Base-by-base conservation (phyloP, 2,113 vertebrate genomes). In the Pogona vitticeps region DNA sequence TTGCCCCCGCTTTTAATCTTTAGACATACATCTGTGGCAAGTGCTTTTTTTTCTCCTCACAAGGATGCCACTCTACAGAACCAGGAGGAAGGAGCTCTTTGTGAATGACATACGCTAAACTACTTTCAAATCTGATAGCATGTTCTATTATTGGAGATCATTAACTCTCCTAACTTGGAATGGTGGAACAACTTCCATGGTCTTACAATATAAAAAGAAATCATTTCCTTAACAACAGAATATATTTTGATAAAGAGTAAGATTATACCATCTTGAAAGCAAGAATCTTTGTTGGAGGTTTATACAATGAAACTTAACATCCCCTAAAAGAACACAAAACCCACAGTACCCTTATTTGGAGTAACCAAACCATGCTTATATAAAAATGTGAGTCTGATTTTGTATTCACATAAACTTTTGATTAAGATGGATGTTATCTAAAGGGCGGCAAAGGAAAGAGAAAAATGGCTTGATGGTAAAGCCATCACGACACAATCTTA, bases 71-170 rank as follows among this genome's bases (percentile, higher is more conserved):
- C 23, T 76, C 59, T 36, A 28, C 59, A 84, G 67, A 76, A 40
- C 56, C 42, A 13, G 73, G 20, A 28, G 33, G 18, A 46, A 68
- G 63, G 61, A 56, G 56, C 15, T 58, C 90, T 86, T 42, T 8
- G n/a, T 86, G 72, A 91, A 92, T 83, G 46, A 1, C 7, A 4
- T 88, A 68, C 46, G 91, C 15, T 83, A 58, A 31, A 82, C 26
- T 75, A 61, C 10, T 81, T 92, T 89, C 71, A 91, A 79, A 88
- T 93, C 63, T 79, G 80, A 91, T 93, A 90, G 31, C 85, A 84
- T 82, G 78, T 52, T 56, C 36, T 6, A 88, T 90, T 84, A 70
- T 78, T 83, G 75, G 86, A 86, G 76, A 89, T 83, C 82, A 85
- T 89, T 91, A 52, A 31, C 86, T 88, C 46, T 70, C 18, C 36